Base-by-base conservation (phyloP, 2,888 invertebrate genomes). In the Catocala nupta region DNA sequence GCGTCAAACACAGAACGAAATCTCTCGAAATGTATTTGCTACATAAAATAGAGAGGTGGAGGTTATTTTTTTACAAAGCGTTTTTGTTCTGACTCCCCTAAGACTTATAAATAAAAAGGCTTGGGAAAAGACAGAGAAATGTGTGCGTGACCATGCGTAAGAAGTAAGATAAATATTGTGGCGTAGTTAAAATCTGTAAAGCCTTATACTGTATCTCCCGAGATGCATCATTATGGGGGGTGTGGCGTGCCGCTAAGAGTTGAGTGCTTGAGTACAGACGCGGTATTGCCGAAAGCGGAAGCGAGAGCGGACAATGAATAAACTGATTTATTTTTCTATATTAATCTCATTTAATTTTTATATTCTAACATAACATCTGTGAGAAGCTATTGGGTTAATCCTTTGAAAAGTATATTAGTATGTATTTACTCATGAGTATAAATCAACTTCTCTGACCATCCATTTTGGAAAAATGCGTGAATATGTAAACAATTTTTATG, bases 201-300 rank as follows among this genome's bases (percentile, higher is more conserved):
- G 85, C 78, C 81, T 83, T 83, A 75, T 81, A 83, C 80, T 85
- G 88, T 87, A 88, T 90, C 89, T 91, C 91, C 82, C 83, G 89
- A 91, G 93, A 88, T 90, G 90, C 91, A 90, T 93, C 93, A 93
- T 93, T 93, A 93, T 85, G 85, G 84, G 25, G 70, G 72, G 83
- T 85, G 84, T 82, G 86, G 84, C 80, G 85, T 81, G 82, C 84
- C 84, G 84, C 84, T 77, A 84, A 82, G 83, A 81, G 75, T 75
- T 70, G 74, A 83, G 84, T 79, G 81, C 70, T 78, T 75, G 70
- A 57, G 57, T 70, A 70, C 59, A 66, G 66, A 59, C 59, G 62
- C 36, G 71, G 61, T 36, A 34, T 66, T 6, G 54, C 50, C 59
- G 57, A 7, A 55, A 7, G 56, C 64, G 63, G 61, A 65, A 58